phyloP scores from a whole-genome alignment of 2,797 vertebrate species.

The Antrozous pallidus region DNA sequence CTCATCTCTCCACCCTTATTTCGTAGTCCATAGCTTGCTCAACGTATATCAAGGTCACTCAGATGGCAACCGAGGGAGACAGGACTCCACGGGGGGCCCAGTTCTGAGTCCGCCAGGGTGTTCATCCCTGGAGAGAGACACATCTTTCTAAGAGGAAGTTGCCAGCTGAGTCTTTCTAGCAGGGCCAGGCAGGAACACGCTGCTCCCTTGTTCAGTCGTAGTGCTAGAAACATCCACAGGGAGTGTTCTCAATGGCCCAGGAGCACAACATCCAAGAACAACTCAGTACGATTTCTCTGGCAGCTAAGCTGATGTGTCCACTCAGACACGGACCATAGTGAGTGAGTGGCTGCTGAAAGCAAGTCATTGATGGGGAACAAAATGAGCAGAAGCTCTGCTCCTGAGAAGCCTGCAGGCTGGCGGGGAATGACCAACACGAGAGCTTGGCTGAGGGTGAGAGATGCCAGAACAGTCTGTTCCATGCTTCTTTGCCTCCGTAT shows the following conservation, averaged over 20 bases:
- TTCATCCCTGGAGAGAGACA: neutral
- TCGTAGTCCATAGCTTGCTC: neutral
- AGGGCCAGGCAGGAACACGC: neutral
- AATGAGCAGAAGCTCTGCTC: neutral
- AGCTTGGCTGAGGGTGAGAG: fast-evolving
- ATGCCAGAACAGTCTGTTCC: neutral
- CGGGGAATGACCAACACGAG: neutral
- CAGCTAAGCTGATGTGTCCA: neutral
- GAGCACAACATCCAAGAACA: neutral
- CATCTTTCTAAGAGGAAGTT: neutral
- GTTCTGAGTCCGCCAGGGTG: neutral
- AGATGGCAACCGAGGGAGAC: neutral
- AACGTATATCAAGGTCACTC: neutral
- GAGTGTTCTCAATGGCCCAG: neutral
- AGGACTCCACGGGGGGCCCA: neutral
- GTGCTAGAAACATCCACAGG: neutral
- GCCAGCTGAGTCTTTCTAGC: neutral
- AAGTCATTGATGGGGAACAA: neutral
- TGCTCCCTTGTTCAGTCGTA: neutral
- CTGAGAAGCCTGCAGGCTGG: neutral
- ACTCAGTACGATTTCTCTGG: neutral
- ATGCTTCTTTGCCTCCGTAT: no score
- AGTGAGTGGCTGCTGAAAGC: neutral
- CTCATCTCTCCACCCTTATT: neutral
- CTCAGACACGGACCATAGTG: neutral